Evolutionary conservation across 2,888 invertebrate genomes (phyloP).

Genomic region (Mesorhabditis spiculigera): DNA sequence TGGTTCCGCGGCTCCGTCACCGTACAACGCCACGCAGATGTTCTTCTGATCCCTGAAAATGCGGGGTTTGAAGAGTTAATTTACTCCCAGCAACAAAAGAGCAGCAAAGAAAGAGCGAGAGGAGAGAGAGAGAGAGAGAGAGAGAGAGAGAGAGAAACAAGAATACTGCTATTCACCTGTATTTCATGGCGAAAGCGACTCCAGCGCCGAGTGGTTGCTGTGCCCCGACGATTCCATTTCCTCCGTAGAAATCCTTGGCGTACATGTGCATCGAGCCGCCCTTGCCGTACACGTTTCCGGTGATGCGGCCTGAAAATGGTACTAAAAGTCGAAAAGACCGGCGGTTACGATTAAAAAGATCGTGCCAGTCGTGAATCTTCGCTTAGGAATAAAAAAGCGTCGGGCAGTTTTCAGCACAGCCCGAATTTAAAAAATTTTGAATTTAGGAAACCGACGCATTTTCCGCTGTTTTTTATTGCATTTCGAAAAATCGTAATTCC

Average conservation of each 20-base stretch:
- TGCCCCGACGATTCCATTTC: slow-evolving; percentile 98
- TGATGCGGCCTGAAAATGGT: slow-evolving; percentile 69
- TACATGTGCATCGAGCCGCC: slow-evolving; percentile 98
- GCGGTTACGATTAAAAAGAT: no score
- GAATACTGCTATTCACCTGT: slow-evolving; percentile 62
- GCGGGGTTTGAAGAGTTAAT: neutral
- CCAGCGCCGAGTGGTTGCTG: slow-evolving; percentile 94
- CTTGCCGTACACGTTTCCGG: slow-evolving; percentile 88
- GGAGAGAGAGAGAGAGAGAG: slow-evolving; percentile 64
- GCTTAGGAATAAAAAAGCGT: no score
- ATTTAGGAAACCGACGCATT: no score
- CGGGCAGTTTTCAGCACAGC: no score
- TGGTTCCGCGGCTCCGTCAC: slow-evolving; percentile 68
- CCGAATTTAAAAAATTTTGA: no score
- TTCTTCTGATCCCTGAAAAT: slow-evolving; percentile 68
- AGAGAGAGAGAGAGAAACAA: neutral
- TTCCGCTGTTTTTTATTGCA: neutral
- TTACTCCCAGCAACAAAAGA: neutral
- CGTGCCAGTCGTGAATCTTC: no score
- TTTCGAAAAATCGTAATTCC: neutral
- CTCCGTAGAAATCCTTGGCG: slow-evolving; percentile 73
- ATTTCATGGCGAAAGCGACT: slow-evolving; percentile 85
- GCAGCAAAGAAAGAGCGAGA: no score
- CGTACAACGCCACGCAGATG: slow-evolving; percentile 79
- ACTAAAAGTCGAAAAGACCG: no score